These are phyloP conservation scores for Hirundo rustica DNA, from an alignment of 2,797 vertebrate genomes.

Conservation along the genomic window DNA sequence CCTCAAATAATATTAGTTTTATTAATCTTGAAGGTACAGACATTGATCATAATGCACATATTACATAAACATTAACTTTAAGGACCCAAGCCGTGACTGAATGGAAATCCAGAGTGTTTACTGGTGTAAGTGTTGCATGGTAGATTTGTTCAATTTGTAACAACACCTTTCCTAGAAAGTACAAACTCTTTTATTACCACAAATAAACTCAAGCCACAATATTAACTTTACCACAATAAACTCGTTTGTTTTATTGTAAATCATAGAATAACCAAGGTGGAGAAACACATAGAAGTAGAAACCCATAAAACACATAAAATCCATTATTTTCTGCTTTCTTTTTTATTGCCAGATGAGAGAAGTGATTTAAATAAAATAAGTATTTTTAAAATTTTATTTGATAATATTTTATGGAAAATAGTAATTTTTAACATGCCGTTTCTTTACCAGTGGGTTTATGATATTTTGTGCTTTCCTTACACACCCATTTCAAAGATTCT, in stretches of 20 bases:
- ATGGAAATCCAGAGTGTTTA: background rate
- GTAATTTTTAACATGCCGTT: background rate
- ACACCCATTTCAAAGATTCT: background rate
- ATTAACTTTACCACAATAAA: background rate
- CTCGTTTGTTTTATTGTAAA: background rate
- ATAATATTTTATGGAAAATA: background rate
- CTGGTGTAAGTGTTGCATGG: background rate
- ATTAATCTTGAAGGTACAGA: background rate
- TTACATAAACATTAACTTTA: background rate
- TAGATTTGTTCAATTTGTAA: background rate
- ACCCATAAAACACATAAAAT: background rate
- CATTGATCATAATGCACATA: background rate
- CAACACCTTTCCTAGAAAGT: background rate
- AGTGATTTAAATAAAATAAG: background rate
- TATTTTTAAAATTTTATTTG: background rate
- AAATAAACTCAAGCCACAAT: background rate
- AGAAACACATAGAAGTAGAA: background rate
- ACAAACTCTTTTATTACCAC: background rate
- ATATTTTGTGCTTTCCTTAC: background rate
- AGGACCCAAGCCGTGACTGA: background rate
- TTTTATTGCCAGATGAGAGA: background rate
- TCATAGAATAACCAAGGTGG: background rate
- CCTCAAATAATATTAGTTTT: background rate
- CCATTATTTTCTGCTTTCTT: background rate
- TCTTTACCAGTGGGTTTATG: background rate